These are phyloP conservation scores for Zenarchopterus dispar DNA, from an alignment of 2,797 vertebrate genomes.

Conservation along the genomic window DNA sequence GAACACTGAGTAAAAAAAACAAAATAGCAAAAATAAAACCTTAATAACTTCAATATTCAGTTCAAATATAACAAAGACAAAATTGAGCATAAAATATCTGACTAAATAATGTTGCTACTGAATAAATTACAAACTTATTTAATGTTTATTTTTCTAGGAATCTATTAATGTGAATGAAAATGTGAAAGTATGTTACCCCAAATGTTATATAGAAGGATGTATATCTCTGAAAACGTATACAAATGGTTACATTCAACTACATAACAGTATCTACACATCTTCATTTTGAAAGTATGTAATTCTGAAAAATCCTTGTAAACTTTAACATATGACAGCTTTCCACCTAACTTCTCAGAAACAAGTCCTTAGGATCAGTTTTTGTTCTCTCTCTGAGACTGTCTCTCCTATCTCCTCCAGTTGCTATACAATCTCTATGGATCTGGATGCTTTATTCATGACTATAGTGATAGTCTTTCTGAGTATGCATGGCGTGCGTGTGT, in stretches of 20 bases:
- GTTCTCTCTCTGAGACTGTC: slow-evolving; percentile 53
- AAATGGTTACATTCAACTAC: neutral
- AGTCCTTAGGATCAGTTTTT: slow-evolving; percentile 59
- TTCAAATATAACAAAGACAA: too few relatives aligned
- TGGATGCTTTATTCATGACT: slow-evolving; percentile 83
- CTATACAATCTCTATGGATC: slow-evolving; percentile 81
- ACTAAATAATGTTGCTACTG: too few relatives aligned
- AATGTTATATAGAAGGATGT: neutral
- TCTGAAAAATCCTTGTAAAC: slow-evolving; percentile 50
- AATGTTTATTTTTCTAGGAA: too few relatives aligned
- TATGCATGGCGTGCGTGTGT: slow-evolving; percentile 37
- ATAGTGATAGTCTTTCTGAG: slow-evolving; percentile 61
- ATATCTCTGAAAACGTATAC: neutral
- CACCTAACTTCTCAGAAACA: slow-evolving; percentile 71
- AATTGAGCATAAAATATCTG: too few relatives aligned
- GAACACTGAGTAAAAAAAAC: too few relatives aligned
- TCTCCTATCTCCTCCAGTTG: slow-evolving; percentile 65
- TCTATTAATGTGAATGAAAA: too few relatives aligned
- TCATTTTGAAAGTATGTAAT: slow-evolving; percentile 15
- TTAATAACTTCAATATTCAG: too few relatives aligned
- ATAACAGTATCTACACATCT: slow-evolving; percentile 9
- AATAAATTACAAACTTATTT: too few relatives aligned
- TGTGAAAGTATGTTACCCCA: slow-evolving; percentile 2
- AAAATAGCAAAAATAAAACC: too few relatives aligned
- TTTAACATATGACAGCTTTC: slow-evolving; percentile 62